Base-by-base conservation (phyloP, 2,797 vertebrate species). In the Adrianichthys oophorus region DNA sequence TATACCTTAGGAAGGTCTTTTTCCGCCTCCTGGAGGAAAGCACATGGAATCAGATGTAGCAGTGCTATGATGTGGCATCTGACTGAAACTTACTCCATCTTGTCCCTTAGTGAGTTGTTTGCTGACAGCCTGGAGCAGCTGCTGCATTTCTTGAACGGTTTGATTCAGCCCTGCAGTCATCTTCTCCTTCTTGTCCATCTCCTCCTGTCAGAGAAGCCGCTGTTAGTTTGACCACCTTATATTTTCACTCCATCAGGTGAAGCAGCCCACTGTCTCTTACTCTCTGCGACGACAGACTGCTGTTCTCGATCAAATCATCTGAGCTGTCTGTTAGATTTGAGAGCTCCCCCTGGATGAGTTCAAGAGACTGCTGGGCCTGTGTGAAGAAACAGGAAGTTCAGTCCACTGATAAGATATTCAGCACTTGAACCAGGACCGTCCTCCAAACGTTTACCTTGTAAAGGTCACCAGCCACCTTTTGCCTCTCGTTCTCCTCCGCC, bases 291-390 rank as follows among this genome's bases (percentile, higher is more conserved):
- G 92, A 92, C 79, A 93, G 83, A 21, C 89, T 94, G 77, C 93
- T 96, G 66, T 98, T 97, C 63, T 96, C 95, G 52, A 96, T 96
- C 85, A 97, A 90, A 18, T 90, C 92, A 16, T 91, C 92, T 24
- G 82, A 78, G 41, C 94, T 93, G 69, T 90, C 94, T 1, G 89
- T 78, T 75, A 92, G 92, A 81, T 95, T 96, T 14, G 93, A 90
- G 61, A 98, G 93, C 89, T 98, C 95, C 52, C 89, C 93, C 84
- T 98, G 95, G 48, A 98, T 96, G 78, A 93, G 87, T 74, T 96
- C 95, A 82, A 99, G 83, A 63, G 95, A 97, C 84, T 96, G 94
- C 84, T 98, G 96, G 50, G 96, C 97, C 97, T 99, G 73, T 0
- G 70, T 13, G 4, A 56, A 68, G 29, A 17, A 46, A 1, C 42